A percentile compares a stretch with the other conserved stretches of the same genome.
Evolutionary conservation across 2,797 vertebrate species (phyloP).

Genomic region (Tapirus indicus): DNA sequence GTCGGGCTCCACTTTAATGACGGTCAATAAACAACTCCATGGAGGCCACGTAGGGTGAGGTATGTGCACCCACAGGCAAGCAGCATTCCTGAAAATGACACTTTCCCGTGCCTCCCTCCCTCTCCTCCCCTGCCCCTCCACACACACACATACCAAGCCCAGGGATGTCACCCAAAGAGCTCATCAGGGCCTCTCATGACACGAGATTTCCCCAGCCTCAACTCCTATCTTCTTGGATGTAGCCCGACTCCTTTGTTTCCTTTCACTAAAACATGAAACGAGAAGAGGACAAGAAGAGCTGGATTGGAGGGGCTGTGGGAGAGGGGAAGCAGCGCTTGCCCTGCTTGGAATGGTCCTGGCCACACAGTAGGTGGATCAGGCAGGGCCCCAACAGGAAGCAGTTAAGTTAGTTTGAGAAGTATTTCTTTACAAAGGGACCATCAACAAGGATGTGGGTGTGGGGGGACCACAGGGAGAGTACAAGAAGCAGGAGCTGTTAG

Average conservation of each 20-base stretch:
- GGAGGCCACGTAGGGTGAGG: background rate
- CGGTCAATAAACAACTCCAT: background rate
- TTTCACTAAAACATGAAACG: background rate
- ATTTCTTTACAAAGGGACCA: constrained; percentile 17
- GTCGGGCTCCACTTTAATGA: background rate
- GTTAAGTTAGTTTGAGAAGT: background rate
- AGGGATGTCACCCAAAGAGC: background rate
- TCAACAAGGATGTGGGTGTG: background rate
- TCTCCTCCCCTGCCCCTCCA: rapidly evolving
- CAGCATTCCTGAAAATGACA: background rate
- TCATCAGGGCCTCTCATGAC: background rate
- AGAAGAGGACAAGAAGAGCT: background rate
- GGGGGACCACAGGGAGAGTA: background rate
- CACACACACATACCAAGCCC: background rate
- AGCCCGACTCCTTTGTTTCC: background rate
- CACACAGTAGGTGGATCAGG: background rate
- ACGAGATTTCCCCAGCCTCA: background rate
- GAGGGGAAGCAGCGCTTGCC: background rate
- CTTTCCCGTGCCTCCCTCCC: background rate
- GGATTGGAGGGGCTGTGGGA: background rate
- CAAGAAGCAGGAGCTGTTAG: background rate
- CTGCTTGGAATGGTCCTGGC: background rate
- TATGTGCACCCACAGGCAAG: background rate
- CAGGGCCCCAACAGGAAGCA: background rate
- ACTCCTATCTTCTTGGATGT: background rate